Evolutionary conservation across 2,113 vertebrate species (phyloP), one percentile per base, ranked within the genome.

Genomic region (Triplophysa tibetana): DNA sequence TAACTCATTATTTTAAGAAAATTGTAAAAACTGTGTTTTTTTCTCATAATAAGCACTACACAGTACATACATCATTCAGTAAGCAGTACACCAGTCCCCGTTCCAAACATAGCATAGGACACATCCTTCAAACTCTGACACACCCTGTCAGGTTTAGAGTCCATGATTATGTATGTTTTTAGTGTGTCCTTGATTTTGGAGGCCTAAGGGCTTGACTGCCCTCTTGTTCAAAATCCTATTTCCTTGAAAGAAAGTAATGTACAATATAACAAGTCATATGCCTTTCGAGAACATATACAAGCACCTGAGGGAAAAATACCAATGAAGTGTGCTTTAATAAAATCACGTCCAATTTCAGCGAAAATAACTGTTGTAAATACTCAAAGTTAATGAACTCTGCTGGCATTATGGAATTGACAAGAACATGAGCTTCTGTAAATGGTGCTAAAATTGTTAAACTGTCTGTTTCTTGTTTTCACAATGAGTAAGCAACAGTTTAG

Each of bases 171-270:
- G 38, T 61, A 11, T 61, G 72, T 45, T 43, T 63, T 61, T 17
- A 13, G 29, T n/a, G 19, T 17, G 43, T 33, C 78, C 66, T 11
- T 75, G 72, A 77, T 54, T 63, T 63, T 45, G 21, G 14, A 16
- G 21, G 43, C 10, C 38, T 33, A 24, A 41, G 33, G 58, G 58
- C 33, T 54, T 69, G 24, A 58, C 78, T 48, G 10, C 48, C 72
- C 24, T 74, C 13, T 58, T 45, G 62, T 60, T 66, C 70, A 33
- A 16, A 65, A 80, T 80, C 17, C 17, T 56, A 66, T 74, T 74
- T 60, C 29, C 50, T 65, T 80, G 70, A 74, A 73, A 26, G 21
- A 45, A 4, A 43, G 16, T 19, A 58, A 58, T 64, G 61, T 19
- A 21, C 23, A 41, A 26, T 38, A 14, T 17, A 64, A 45, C 58